Conservation (phyloP, 2,888 invertebrate species). For the Trissolcus brochymenae region DNA sequence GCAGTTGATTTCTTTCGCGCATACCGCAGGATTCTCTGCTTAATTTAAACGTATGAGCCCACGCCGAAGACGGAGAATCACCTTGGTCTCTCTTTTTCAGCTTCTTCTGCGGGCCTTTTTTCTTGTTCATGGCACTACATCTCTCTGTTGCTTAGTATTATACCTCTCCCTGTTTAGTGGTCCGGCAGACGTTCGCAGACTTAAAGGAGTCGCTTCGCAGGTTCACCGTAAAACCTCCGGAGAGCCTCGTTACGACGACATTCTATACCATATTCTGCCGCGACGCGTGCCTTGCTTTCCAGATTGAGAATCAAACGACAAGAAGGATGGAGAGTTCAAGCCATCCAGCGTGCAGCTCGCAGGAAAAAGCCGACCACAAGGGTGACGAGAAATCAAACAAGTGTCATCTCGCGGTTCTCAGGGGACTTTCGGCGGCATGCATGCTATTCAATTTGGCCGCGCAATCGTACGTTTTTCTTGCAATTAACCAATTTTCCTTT, state of each 20-base stretch:
- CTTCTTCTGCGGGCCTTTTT: slow-evolving; percentile 26
- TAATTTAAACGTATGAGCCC: slow-evolving; percentile 74
- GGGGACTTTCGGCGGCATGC: slow-evolving; percentile 36
- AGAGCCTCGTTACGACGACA: slow-evolving; percentile 76
- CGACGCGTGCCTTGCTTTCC: slow-evolving; percentile 76
- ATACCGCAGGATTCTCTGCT: slow-evolving; percentile 73
- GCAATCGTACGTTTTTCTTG: background rate
- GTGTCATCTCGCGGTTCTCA: slow-evolving; percentile 50
- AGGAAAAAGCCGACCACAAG: slow-evolving; percentile 56
- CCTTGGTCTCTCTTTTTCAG: slow-evolving; percentile 50
- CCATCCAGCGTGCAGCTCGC: slow-evolving; percentile 25
- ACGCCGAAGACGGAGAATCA: slow-evolving; percentile 62
- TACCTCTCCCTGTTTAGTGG: slow-evolving; percentile 45
- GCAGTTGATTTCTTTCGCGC: slow-evolving; percentile 70
- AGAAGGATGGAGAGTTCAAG: slow-evolving; percentile 44
- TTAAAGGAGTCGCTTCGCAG: slow-evolving; percentile 35
- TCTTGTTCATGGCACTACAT: slow-evolving; percentile 26
- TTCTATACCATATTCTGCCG: slow-evolving; percentile 69
- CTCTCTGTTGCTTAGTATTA: slow-evolving; percentile 34
- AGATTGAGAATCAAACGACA: slow-evolving; percentile 69
- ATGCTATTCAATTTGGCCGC: slow-evolving; percentile 8
- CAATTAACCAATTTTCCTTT: no score
- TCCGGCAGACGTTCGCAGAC: slow-evolving; percentile 53
- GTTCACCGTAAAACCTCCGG: slow-evolving; percentile 61
- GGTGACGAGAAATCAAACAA: slow-evolving; percentile 51